A percentile compares a stretch with the other conserved stretches of the same genome.
Evolutionary conservation across 2,888 invertebrate species (phyloP).

Genomic region (Campoletis raptor): DNA sequence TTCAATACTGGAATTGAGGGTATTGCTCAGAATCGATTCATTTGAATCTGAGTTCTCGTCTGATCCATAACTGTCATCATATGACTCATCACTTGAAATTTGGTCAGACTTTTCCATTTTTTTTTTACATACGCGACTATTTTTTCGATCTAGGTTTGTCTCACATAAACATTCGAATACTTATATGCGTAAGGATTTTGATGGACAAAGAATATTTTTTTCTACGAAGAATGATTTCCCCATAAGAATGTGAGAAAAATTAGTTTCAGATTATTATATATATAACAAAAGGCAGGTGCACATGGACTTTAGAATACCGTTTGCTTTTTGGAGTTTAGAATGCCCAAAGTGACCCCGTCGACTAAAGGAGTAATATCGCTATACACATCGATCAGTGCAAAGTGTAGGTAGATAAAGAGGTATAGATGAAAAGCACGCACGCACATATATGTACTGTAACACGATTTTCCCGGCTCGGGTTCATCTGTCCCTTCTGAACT

Average conservation of each 20-base stretch:
- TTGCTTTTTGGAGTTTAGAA: too few species aligned
- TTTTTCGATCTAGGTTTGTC: slow-evolving; percentile 18
- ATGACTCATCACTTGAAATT: slow-evolving; percentile 31
- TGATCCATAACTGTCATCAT: slow-evolving; percentile 39
- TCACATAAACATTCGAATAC: slow-evolving; percentile 21
- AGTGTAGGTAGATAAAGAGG: too few species aligned
- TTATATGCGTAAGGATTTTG: slow-evolving; percentile 23
- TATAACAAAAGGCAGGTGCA: too few species aligned
- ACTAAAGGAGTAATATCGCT: too few species aligned
- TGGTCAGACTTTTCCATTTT: slow-evolving; percentile 20
- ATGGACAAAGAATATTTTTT: slow-evolving; percentile 29
- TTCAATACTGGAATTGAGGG: slow-evolving; percentile 36
- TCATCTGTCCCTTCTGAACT: too few species aligned
- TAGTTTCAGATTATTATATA: slow-evolving; percentile 23
- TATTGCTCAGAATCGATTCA: slow-evolving; percentile 28
- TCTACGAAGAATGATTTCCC: slow-evolving; percentile 25
- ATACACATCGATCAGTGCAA: too few species aligned
- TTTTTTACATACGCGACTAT: slow-evolving; percentile 26
- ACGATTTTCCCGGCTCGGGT: too few species aligned
- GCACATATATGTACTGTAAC: too few species aligned
- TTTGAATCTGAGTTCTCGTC: slow-evolving; percentile 20
- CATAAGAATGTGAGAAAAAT: slow-evolving; percentile 23
- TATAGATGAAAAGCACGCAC: too few species aligned
- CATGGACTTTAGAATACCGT: too few species aligned
- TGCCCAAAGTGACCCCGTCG: too few species aligned